Evolutionary conservation across 2,113 vertebrate genomes (phyloP).

Genomic region (Amblyopsis rosae): DNA sequence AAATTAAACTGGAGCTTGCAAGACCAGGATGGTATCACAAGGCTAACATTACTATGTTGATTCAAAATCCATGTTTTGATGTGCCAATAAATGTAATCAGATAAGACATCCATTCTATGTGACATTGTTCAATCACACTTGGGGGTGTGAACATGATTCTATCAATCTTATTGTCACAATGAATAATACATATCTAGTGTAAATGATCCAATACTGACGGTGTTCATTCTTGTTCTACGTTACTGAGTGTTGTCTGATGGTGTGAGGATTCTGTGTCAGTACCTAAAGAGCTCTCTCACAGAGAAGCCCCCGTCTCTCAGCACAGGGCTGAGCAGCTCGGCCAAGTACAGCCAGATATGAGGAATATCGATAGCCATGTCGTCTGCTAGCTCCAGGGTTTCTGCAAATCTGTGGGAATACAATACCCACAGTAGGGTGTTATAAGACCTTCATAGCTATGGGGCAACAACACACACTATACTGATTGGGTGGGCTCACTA

Average conservation of each 20-base stretch:
- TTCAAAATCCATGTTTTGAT: no score
- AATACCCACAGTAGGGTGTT: not conserved
- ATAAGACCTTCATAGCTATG: not conserved
- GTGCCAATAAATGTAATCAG: no score
- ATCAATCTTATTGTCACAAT: no score
- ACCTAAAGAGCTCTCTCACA: conserved; percentile 94
- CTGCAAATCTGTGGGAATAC: conserved; percentile 80
- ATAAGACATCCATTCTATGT: no score
- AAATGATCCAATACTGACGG: no score
- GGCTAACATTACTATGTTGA: no score
- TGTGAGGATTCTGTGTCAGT: conserved; percentile 21
- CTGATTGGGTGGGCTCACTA: not conserved
- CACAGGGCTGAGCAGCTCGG: conserved; percentile 90
- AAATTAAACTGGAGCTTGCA: no score
- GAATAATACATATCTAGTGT: no score
- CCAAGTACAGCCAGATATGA: conserved; percentile 97
- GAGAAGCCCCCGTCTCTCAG: conserved; percentile 94
- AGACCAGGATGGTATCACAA: no score
- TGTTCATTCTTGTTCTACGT: not conserved
- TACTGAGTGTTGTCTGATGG: not conserved
- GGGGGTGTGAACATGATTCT: no score
- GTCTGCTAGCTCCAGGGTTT: conserved; percentile 92
- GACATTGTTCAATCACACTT: no score
- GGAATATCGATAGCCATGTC: conserved; percentile 99
- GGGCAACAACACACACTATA: not conserved